Evolutionary conservation across 2,797 vertebrate species (phyloP).

Genomic region (Myotis myotis): DNA sequence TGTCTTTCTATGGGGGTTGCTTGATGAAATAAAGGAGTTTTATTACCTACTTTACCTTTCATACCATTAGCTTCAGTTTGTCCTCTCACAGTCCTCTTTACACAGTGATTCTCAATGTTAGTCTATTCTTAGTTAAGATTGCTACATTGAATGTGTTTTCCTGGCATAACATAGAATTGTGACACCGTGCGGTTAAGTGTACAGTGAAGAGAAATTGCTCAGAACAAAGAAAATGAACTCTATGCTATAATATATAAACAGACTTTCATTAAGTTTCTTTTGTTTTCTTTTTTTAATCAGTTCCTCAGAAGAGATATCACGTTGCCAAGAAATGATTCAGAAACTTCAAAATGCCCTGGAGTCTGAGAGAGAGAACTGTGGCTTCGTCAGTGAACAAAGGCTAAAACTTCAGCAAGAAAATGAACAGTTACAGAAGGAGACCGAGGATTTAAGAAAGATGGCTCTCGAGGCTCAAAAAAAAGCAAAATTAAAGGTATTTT

Average conservation of each 20-base stretch:
- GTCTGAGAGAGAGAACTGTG: conserved; percentile 88
- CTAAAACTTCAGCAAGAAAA: conserved; percentile 94
- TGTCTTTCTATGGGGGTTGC: not conserved
- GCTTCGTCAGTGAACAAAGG: conserved; percentile 90
- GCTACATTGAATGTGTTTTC: not conserved
- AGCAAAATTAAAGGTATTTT: conserved; percentile 91
- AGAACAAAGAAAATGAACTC: conserved; percentile 10
- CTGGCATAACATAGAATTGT: not conserved
- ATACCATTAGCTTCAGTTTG: not conserved
- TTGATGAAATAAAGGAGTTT: conserved; percentile 9
- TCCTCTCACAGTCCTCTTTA: not conserved
- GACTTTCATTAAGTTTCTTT: conserved; percentile 19
- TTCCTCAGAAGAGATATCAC: conserved; percentile 91
- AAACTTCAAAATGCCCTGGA: conserved; percentile 90
- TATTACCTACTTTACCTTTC: not conserved
- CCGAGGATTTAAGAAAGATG: conserved; percentile 89
- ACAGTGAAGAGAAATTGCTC: conserved; percentile 36
- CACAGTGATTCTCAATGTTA: not conserved
- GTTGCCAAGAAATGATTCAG: conserved; percentile 89
- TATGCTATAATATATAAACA: not conserved
- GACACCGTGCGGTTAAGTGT: not conserved
- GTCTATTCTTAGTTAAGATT: not conserved
- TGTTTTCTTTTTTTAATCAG: conserved; percentile 80
- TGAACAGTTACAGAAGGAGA: conserved; percentile 89
- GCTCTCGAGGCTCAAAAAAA: conserved; percentile 87